These are phyloP conservation scores for Eumeta japonica DNA, from an alignment of 1,140 invertebrate species.

Conservation along the genomic window DNA sequence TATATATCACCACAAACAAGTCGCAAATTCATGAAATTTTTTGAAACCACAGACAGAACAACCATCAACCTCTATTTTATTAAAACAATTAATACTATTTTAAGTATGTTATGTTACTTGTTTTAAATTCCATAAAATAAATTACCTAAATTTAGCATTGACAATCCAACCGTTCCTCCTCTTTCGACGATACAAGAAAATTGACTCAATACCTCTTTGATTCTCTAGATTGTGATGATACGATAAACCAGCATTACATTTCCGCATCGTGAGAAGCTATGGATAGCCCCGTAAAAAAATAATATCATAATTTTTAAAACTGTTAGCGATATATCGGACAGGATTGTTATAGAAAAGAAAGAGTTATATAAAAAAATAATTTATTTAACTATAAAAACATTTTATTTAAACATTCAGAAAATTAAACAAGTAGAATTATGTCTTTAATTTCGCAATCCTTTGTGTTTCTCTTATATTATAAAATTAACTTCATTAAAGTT, in stretches of 20 bases:
- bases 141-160: background rate
- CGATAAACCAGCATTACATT: too few species aligned
- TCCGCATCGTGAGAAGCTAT: conserved; percentile 1
- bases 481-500: conserved; percentile 1
- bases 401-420: background rate
- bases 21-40: too few species aligned
- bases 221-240: conserved; percentile 20
- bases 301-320: conserved; percentile 15
- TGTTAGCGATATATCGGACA: background rate
- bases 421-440: background rate
- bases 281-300: conserved; percentile 7
- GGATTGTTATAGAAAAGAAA: background rate
- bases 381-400: conserved; percentile 1
- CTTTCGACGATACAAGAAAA: conserved; percentile 14
- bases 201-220: conserved; percentile 21
- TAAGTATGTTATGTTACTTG: too few species aligned
- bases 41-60: too few species aligned
- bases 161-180: conserved; percentile 5
- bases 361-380: background rate
- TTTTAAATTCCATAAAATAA: too few species aligned
- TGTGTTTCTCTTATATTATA: conserved; percentile 1
- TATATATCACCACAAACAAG: too few species aligned
- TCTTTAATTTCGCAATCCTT: background rate
- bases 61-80: too few species aligned
- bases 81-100: too few species aligned